Evolutionary conservation across 2,113 vertebrate species (phyloP), one percentile per base, ranked within the genome.

Genomic region (Drymodes brunneopygia): DNA sequence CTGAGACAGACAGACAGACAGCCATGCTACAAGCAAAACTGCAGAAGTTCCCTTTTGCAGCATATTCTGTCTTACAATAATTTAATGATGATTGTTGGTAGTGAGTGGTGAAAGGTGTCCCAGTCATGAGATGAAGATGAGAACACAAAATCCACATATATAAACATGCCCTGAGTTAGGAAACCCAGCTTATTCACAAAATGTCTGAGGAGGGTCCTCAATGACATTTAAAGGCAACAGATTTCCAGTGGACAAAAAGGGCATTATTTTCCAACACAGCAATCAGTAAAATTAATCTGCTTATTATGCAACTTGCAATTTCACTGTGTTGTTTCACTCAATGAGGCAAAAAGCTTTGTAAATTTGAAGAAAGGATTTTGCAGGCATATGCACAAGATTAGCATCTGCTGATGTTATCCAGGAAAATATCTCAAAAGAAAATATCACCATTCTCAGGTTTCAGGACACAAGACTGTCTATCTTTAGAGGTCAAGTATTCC

Each of bases 351-450:
- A 92, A 56, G 62, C 92, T 86, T 71, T 86, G 91, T 78, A 84
- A 92, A 94, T 95, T 84, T 88, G 83, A 95, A 88, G 69, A 95
- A 93, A 92, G 64, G 75, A 88, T 95, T 95, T 88, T 79, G 58
- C 29, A 90, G 58, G 44, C 70, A 71, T 81, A 33, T 28, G 44
- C 24, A 78, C 12, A 73, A 92, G 75, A 93, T 90, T 90, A 93
- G 7, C 75, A 83, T 93, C 71, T 92, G 38, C 14, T 81, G 57
- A 66, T 29, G 14, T 74, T 88, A 64, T 51, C 80, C 17, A 67
- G 72, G 38, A 90, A 88, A 92, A 94, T 28, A 90, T 38, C 7
- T 2, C 29, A 54, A 83, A 50, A 90, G 51, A 72, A 93, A 93
- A 86, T 61, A 53, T n/a, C 36, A 48, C 13, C 16, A 21, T 33